Conservation (phyloP, 2,113 vertebrate species). For the Chauna torquata region DNA sequence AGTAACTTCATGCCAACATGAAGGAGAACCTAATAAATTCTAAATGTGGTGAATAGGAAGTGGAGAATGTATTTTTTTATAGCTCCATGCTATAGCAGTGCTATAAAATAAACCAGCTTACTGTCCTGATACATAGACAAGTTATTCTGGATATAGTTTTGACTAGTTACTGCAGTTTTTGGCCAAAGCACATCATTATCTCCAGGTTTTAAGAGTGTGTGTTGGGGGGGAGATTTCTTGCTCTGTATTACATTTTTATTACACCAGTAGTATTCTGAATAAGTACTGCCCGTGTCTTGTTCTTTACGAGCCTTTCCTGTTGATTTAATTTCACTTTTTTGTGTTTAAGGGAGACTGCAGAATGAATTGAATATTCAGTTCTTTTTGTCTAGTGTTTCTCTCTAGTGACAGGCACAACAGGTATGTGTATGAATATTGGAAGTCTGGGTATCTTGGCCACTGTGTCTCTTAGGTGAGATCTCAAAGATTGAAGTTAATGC, state of each 20-base stretch:
- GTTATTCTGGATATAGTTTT: not conserved
- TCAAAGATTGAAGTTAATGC: not conserved
- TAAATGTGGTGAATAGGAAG: not conserved
- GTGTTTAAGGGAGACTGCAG: not conserved
- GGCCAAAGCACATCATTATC: not conserved
- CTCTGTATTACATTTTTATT: not conserved
- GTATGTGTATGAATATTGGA: not conserved
- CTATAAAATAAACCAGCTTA: not conserved
- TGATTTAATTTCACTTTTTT: not conserved
- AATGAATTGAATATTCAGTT: not conserved
- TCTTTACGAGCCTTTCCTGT: not conserved
- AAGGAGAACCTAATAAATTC: not conserved
- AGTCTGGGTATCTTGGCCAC: not conserved
- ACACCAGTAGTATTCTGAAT: not conserved
- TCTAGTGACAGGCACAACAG: not conserved
- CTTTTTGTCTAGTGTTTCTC: not conserved
- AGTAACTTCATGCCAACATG: not conserved
- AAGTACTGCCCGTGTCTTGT: not conserved
- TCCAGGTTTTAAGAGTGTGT: not conserved
- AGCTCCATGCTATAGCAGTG: not conserved
- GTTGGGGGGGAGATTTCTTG: not conserved
- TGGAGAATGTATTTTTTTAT: not conserved
- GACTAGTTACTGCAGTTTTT: not conserved
- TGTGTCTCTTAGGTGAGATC: not conserved
- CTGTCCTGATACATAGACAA: not conserved